These are phyloP conservation scores for Masnerella sp. DNA, from an alignment of 2,888 invertebrate species.

Conservation along the genomic window DNA sequence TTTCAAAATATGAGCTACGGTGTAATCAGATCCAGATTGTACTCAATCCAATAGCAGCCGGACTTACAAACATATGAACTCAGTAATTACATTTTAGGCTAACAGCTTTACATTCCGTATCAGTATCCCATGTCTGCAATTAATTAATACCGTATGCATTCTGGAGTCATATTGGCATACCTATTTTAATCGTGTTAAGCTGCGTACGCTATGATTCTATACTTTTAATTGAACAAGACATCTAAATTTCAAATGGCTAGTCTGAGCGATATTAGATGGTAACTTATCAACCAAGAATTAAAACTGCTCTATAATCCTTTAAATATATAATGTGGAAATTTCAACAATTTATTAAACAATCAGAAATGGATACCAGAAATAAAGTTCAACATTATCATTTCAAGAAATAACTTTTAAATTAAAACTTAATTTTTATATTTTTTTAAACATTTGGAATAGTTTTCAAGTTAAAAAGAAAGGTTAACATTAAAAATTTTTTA, in stretches of 20 bases:
- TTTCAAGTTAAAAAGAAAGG: not conserved
- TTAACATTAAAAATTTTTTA: not conserved
- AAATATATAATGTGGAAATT: too few species aligned
- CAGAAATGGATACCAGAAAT: too few species aligned
- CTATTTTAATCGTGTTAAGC: slow-evolving; percentile 5
- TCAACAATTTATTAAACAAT: not conserved
- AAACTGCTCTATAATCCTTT: too few species aligned
- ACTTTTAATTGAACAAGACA: too few species aligned
- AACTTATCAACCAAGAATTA: too few species aligned
- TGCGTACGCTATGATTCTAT: not conserved
- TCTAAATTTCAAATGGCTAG: too few species aligned
- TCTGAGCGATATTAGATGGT: too few species aligned
- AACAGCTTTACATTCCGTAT: slow-evolving; percentile 21
- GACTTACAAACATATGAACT: slow-evolving; percentile 19
- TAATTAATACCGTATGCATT: slow-evolving; percentile 23
- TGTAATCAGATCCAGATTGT: slow-evolving; percentile 23
- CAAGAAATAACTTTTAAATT: too few species aligned
- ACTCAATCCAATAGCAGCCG: slow-evolving; percentile 23
- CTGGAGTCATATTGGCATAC: slow-evolving; percentile 1
- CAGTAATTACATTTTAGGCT: slow-evolving; percentile 28
- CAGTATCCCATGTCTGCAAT: slow-evolving; percentile 6
- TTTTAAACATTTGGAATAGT: too few species aligned
- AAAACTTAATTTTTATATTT: too few species aligned
- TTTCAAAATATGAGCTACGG: slow-evolving; percentile 21
- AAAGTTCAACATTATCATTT: too few species aligned